Conservation (phyloP, 2,113 vertebrate genomes). For the Martes martes region DNA sequence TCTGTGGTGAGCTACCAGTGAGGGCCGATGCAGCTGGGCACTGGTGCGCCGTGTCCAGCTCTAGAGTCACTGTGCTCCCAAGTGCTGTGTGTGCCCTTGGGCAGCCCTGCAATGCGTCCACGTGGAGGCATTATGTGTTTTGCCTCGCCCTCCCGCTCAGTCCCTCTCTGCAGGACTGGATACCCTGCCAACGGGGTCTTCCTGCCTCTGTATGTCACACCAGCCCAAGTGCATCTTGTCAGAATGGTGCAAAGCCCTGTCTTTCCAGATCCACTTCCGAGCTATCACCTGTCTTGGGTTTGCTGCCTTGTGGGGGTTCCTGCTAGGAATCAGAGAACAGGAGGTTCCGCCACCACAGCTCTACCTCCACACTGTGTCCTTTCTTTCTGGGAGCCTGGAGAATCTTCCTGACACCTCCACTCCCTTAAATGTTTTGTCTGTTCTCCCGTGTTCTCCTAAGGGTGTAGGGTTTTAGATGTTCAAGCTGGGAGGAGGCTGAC, state of each 20-base stretch:
- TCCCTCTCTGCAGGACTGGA: rapidly evolving
- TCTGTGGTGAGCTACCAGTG: background rate
- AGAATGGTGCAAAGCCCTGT: rapidly evolving
- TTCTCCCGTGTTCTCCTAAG: rapidly evolving
- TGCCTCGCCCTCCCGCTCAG: rapidly evolving
- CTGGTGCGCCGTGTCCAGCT: rapidly evolving
- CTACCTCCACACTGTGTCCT: background rate
- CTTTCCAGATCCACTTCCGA: background rate
- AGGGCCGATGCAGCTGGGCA: rapidly evolving
- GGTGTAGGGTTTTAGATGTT: background rate
- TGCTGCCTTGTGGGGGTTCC: background rate
- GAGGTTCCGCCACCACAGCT: rapidly evolving
- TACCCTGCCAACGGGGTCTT: rapidly evolving
- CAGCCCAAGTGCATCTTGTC: rapidly evolving
- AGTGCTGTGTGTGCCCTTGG: rapidly evolving
- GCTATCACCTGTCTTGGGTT: background rate
- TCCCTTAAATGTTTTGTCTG: background rate
- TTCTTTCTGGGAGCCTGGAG: background rate
- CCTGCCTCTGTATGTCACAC: background rate
- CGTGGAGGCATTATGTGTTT: rapidly evolving
- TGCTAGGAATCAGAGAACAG: background rate
- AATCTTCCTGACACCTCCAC: background rate
- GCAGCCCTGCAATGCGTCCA: rapidly evolving
- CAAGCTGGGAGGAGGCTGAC: background rate
- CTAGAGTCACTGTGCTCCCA: background rate